A percentile compares a stretch with the other conserved stretches of the same genome.
phyloP scores from a whole-genome alignment of 2,888 invertebrate species.

The Rapana venosa region DNA sequence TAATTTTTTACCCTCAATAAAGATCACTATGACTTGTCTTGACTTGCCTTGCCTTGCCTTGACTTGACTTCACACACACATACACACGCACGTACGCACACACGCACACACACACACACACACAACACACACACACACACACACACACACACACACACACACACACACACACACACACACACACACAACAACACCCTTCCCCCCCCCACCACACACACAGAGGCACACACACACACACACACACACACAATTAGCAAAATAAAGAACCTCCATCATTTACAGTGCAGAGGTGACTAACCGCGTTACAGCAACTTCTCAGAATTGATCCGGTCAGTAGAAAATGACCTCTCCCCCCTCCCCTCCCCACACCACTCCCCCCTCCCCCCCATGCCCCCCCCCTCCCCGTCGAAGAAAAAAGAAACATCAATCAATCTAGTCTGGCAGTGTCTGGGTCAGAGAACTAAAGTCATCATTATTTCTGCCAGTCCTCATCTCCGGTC shows the following conservation, averaged over 20 bases:
- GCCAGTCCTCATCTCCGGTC: too few relatives aligned
- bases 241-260: not conserved
- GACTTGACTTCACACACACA: not conserved
- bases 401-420: too few relatives aligned
- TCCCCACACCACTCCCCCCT: too few relatives aligned
- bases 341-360: too few relatives aligned
- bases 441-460: too few relatives aligned
- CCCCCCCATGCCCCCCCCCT: too few relatives aligned
- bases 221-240: not conserved
- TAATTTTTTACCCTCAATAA: too few relatives aligned
- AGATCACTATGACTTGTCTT: too few relatives aligned
- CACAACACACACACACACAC: not conserved
- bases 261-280: not conserved
- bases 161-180: not conserved
- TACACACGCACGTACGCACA: conserved; percentile 12
- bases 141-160: not conserved
- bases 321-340: too few relatives aligned
- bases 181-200: not conserved
- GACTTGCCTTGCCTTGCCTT: too few relatives aligned
- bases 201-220: not conserved
- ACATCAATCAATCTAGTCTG: too few relatives aligned
- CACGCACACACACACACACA: conserved; percentile 20
- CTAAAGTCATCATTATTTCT: too few relatives aligned
- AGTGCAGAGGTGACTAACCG: not conserved
- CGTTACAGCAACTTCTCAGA: not conserved